These are phyloP conservation scores for Eulemur albifrons DNA, from an alignment of 2,797 vertebrate genomes.

Conservation along the genomic window DNA sequence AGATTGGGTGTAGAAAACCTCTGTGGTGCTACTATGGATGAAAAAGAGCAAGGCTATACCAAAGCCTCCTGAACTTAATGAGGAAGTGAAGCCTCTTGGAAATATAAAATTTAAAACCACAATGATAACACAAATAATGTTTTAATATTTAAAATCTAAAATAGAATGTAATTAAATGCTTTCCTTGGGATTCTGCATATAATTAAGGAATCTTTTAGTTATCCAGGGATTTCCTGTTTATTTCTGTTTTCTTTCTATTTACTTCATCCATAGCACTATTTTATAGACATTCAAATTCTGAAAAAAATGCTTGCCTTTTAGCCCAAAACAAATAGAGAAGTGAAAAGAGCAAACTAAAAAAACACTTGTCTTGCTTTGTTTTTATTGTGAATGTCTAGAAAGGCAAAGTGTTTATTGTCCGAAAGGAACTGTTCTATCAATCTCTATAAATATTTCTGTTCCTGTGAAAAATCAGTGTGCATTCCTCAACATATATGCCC, in stretches of 20 bases:
- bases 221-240: background rate
- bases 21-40: background rate
- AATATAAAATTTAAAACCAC: background rate
- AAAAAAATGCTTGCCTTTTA: slow-evolving; percentile 11
- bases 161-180: background rate
- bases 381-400: slow-evolving; percentile 30
- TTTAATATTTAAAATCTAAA: background rate
- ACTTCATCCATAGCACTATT: background rate
- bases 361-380: background rate
- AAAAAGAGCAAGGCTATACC: background rate
- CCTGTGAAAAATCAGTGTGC: slow-evolving; percentile 55
- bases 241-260: slow-evolving; percentile 1
- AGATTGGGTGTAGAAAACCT: background rate
- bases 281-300: background rate
- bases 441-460: slow-evolving; percentile 58
- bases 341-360: slow-evolving; percentile 43
- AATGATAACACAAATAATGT: background rate
- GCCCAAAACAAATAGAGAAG: background rate
- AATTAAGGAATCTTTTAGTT: background rate
- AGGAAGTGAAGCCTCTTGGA: background rate
- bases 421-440: slow-evolving; percentile 58
- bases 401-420: slow-evolving; percentile 10
- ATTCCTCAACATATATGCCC: slow-evolving; percentile 28
- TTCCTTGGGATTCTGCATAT: background rate
- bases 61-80: background rate